Percentiles rank a stretch among this genome's conserved stretches.
phyloP scores from a whole-genome alignment of 2,888 invertebrate genomes.

The Drosophila robusta region DNA sequence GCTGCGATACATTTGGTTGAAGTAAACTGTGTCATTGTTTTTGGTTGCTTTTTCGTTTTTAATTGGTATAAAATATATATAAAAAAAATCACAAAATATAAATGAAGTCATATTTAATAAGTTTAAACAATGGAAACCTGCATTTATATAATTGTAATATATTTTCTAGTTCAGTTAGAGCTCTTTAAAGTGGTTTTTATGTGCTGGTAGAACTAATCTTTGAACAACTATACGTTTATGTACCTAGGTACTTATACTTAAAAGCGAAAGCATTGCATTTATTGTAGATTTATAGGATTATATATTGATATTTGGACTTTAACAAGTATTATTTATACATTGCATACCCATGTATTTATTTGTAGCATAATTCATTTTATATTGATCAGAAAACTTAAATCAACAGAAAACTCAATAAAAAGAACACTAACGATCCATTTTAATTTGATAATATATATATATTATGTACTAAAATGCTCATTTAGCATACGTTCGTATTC shows the following conservation, averaged over 20 bases:
- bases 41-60: no score
- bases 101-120: no score
- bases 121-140: no score
- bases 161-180: no score
- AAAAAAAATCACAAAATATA: no score
- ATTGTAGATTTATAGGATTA: conserved; percentile 42
- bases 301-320: conserved; percentile 40
- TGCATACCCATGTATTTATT: conserved; percentile 45
- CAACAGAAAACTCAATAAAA: conserved; percentile 37
- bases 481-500: neutral
- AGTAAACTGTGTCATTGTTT: no score
- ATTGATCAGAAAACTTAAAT: conserved; percentile 29
- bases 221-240: conserved; percentile 2
- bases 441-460: neutral
- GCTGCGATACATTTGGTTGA: no score
- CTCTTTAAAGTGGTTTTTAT: no score
- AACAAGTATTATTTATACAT: conserved; percentile 53
- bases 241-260: conserved; percentile 24
- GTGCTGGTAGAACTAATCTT: no score
- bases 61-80: no score
- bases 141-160: no score
- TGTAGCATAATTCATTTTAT: conserved; percentile 43
- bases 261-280: conserved; percentile 35
- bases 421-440: conserved; percentile 11
- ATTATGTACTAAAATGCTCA: neutral